Evolutionary conservation across 2,888 invertebrate genomes (phyloP).

Genomic region (Drosophila ezoana): DNA sequence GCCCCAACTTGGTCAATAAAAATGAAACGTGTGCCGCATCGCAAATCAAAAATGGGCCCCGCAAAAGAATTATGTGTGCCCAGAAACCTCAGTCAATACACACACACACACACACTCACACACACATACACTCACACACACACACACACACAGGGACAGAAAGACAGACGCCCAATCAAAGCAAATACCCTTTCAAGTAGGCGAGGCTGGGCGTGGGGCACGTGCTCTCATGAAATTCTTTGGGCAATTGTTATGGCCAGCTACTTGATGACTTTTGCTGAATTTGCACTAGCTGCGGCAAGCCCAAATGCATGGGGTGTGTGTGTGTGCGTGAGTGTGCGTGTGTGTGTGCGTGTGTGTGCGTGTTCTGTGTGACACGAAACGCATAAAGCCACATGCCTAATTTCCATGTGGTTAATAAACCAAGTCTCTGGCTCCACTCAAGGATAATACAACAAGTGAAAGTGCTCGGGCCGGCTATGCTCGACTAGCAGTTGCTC

Average conservation of each 20-base stretch:
- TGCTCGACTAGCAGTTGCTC: too few relatives aligned
- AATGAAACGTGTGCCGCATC: conserved; percentile 65
- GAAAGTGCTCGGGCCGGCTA: background rate
- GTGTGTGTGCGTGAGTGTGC: background rate
- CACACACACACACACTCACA: background rate
- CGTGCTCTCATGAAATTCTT: conserved; percentile 13
- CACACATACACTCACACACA: background rate
- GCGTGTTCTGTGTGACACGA: conserved; percentile 24
- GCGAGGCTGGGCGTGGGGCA: background rate
- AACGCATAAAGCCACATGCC: conserved; percentile 45
- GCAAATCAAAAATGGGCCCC: conserved; percentile 50
- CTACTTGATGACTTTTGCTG: conserved; percentile 36
- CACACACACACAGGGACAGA: background rate
- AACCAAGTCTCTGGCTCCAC: conserved; percentile 8
- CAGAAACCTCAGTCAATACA: too few relatives aligned
- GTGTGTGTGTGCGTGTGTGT: background rate
- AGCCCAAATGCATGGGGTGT: background rate
- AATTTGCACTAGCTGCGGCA: conserved; percentile 25
- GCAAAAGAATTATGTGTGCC: conserved; percentile 4
- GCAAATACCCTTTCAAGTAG: conserved; percentile 11
- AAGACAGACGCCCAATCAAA: background rate
- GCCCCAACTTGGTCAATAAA: conserved; percentile 69
- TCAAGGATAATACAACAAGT: conserved; percentile 11
- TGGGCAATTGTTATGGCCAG: conserved; percentile 31
- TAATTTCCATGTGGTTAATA: conserved; percentile 56